phyloP scores from a whole-genome alignment of 2,113 vertebrate species.

The Connochaetes taurinus region DNA sequence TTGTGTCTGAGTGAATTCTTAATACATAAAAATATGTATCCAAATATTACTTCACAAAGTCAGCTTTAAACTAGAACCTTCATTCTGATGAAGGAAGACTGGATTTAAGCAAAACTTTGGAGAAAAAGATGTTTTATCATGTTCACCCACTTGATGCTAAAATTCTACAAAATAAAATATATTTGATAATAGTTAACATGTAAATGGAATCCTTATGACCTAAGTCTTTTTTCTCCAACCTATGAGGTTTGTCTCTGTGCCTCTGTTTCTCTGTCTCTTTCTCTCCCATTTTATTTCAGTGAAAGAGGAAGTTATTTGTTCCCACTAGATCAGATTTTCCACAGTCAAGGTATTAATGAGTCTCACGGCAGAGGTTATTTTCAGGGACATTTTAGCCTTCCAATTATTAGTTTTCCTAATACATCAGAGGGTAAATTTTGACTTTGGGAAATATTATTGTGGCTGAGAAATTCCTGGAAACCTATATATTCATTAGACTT shows the following conservation, averaged over 20 bases:
- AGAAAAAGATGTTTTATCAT: conserved; percentile 51
- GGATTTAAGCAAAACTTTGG: conserved; percentile 56
- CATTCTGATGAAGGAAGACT: conserved; percentile 25
- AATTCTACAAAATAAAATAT: conserved; percentile 64
- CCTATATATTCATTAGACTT: not conserved
- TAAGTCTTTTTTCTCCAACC: not conserved
- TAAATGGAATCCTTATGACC: conserved; percentile 54
- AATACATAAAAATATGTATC: conserved; percentile 4
- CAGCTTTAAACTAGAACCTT: conserved; percentile 38
- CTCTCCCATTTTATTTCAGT: not conserved
- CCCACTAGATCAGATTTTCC: conserved; percentile 65
- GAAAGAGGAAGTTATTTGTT: conserved; percentile 41
- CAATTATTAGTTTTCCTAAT: not conserved
- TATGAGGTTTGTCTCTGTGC: not conserved
- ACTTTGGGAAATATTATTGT: conserved; percentile 8
- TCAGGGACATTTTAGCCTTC: not conserved
- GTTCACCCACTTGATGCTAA: conserved; percentile 24
- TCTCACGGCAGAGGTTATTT: not conserved
- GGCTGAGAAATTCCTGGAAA: not conserved
- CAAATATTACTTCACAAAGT: not conserved
- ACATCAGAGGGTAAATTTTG: not conserved
- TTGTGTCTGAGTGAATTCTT: not conserved
- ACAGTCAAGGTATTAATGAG: conserved; percentile 27
- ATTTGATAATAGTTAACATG: conserved; percentile 23
- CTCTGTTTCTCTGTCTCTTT: not conserved